A percentile compares a stretch with the other conserved stretches of the same genome.
These are phyloP conservation scores for Seriola quinqueradiata DNA, from an alignment of 2,113 vertebrate species.

Conservation along the genomic window DNA sequence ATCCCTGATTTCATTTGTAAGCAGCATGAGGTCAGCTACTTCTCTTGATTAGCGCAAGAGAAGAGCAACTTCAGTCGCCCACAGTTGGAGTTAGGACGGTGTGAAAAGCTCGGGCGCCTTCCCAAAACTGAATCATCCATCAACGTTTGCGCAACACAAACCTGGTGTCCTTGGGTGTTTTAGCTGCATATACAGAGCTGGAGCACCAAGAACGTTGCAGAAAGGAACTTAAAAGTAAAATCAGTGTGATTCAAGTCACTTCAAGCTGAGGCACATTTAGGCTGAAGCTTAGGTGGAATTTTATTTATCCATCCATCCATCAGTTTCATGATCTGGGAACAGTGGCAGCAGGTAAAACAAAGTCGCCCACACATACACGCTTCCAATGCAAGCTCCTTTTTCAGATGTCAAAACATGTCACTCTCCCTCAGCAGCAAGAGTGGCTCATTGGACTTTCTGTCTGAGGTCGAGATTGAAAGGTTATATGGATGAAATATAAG, in stretches of 20 bases:
- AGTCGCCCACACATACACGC: background rate
- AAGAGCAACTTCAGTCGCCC: background rate
- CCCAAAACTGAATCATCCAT: conserved; percentile 48
- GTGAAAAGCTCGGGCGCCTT: conserved; percentile 6
- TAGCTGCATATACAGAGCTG: conserved; percentile 15
- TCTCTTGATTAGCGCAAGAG: conserved; percentile 19
- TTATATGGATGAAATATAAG: too few relatives aligned
- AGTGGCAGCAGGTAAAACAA: background rate
- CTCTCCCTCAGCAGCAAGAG: too few relatives aligned
- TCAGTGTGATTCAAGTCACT: background rate
- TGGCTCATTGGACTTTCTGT: too few relatives aligned
- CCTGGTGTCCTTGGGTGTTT: conserved; percentile 28
- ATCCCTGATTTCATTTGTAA: conserved; percentile 10
- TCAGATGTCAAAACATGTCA: too few relatives aligned
- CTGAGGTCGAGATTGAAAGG: too few relatives aligned
- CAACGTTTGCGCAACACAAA: conserved; percentile 8
- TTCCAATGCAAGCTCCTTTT: too few relatives aligned
- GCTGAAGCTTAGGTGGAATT: background rate
- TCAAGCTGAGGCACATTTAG: background rate
- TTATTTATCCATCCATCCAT: background rate
- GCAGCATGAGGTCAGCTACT: background rate
- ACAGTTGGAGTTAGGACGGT: conserved; percentile 5
- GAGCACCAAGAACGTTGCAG: background rate
- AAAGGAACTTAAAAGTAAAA: background rate
- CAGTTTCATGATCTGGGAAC: background rate